A percentile compares a stretch with the other conserved stretches of the same genome.
Evolutionary conservation across 2,797 vertebrate genomes (phyloP).

Genomic region (Tragopan temminckii): DNA sequence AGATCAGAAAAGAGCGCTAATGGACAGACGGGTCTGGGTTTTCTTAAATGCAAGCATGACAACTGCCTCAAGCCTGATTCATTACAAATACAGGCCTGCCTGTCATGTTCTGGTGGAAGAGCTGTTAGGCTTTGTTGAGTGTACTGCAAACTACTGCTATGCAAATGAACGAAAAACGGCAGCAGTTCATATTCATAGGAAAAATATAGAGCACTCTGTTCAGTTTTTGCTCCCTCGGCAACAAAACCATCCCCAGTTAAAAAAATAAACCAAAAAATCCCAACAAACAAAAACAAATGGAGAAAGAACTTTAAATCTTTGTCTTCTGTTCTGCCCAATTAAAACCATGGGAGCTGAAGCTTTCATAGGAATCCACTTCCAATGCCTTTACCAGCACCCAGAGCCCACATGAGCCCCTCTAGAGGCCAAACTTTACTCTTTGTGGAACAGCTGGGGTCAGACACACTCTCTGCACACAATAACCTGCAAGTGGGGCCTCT

Average conservation of each 20-base stretch:
- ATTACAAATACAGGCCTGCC: not conserved
- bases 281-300: not conserved
- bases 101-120: not conserved
- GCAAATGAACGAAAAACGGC: not conserved
- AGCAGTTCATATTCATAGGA: not conserved
- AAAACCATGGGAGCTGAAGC: accelerated
- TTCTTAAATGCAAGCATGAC: not conserved
- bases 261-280: not conserved
- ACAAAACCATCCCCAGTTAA: not conserved
- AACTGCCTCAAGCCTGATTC: not conserved
- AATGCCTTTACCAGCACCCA: not conserved
- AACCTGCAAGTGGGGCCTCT: not conserved
- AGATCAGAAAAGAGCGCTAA: slow-evolving; percentile 20
- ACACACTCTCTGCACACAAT: not conserved
- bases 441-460: not conserved
- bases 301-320: not conserved
- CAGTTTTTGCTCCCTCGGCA: not conserved
- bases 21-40: not conserved
- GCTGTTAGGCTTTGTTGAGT: not conserved
- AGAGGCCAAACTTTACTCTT: not conserved
- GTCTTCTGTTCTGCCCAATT: not conserved
- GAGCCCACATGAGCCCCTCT: not conserved
- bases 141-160: not conserved
- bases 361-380: not conserved
- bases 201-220: not conserved